Evolutionary conservation across 2,797 vertebrate species (phyloP).

Genomic region (Sylvilagus floridanus): DNA sequence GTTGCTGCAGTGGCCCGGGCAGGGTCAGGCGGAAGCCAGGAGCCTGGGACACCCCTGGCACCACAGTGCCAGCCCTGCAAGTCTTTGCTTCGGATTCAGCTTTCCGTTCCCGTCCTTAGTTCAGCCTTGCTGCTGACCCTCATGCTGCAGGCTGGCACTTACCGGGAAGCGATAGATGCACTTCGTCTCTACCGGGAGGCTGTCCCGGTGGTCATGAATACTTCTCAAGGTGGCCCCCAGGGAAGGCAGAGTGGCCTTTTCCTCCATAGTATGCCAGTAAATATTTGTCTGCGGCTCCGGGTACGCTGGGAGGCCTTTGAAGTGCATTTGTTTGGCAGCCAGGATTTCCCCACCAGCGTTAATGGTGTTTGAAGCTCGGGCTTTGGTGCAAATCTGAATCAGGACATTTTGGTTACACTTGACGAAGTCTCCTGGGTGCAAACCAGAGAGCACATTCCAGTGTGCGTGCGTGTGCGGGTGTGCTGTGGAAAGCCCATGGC

Average conservation of each 20-base stretch:
- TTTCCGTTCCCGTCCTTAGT: constrained; percentile 57
- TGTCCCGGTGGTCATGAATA: constrained; percentile 52
- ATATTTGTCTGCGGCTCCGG: constrained; percentile 73
- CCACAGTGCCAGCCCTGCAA: background rate
- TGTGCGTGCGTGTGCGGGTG: constrained; percentile 62
- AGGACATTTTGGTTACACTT: constrained; percentile 68
- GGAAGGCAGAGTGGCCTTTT: constrained; percentile 45
- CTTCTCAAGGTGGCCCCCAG: constrained; percentile 50
- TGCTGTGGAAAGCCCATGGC: constrained; percentile 33
- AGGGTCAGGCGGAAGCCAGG: too few relatives aligned
- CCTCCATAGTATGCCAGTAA: constrained; percentile 55
- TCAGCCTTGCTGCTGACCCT: constrained; percentile 52
- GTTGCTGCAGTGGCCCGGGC: too few relatives aligned
- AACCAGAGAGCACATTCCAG: constrained; percentile 70
- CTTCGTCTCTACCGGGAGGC: constrained; percentile 58
- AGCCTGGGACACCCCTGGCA: too few relatives aligned
- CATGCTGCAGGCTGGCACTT: constrained; percentile 7
- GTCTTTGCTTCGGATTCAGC: constrained; percentile 1
- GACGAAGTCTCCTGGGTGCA: constrained; percentile 60
- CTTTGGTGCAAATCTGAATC: constrained; percentile 18
- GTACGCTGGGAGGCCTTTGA: constrained; percentile 70
- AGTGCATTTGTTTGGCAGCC: constrained; percentile 66
- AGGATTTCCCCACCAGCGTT: constrained; percentile 54
- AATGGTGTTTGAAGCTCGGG: constrained; percentile 66
- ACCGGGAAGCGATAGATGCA: constrained; percentile 25